A percentile compares a stretch with the other conserved stretches of the same genome.
Evolutionary conservation across 2,113 vertebrate species (phyloP).

Genomic region (Heptranchias perlo): DNA sequence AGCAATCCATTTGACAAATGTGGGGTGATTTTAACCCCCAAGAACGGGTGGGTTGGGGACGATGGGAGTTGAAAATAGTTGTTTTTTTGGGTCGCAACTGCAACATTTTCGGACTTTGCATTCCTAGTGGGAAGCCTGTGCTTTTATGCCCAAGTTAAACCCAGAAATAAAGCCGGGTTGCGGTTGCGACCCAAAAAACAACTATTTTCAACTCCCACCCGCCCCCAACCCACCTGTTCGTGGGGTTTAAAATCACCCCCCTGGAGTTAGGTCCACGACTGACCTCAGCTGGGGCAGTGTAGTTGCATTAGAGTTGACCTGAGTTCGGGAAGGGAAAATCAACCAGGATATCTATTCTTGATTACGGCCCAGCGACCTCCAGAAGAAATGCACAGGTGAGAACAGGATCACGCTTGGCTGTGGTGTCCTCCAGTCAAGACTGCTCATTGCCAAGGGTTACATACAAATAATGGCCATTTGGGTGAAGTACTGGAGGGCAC

Average conservation of each 20-base stretch:
- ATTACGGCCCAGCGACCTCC: background rate
- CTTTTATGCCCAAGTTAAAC: too few relatives aligned
- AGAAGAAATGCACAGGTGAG: background rate
- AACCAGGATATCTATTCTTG: background rate
- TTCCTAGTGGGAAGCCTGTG: too few relatives aligned
- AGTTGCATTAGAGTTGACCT: background rate
- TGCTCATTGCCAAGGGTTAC: background rate
- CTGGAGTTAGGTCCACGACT: background rate
- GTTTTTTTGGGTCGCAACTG: too few relatives aligned
- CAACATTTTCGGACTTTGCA: too few relatives aligned
- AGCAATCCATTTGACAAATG: background rate
- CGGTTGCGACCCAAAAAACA: too few relatives aligned
- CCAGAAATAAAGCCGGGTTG: too few relatives aligned
- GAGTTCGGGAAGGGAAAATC: background rate
- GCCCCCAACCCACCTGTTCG: too few relatives aligned
- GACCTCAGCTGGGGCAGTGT: background rate
- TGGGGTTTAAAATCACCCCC: too few relatives aligned
- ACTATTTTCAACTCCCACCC: too few relatives aligned
- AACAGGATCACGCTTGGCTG: background rate
- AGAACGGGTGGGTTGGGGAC: too few relatives aligned
- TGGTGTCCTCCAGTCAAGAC: background rate
- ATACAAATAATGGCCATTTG: background rate
- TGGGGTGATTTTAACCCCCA: too few relatives aligned
- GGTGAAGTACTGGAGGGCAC: background rate
- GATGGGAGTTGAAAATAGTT: too few relatives aligned